Percentiles rank a stretch among this genome's conserved stretches.
Conservation (phyloP, 53 echinoderm and acorn worm species). For the Holothuria scabra region DNA sequence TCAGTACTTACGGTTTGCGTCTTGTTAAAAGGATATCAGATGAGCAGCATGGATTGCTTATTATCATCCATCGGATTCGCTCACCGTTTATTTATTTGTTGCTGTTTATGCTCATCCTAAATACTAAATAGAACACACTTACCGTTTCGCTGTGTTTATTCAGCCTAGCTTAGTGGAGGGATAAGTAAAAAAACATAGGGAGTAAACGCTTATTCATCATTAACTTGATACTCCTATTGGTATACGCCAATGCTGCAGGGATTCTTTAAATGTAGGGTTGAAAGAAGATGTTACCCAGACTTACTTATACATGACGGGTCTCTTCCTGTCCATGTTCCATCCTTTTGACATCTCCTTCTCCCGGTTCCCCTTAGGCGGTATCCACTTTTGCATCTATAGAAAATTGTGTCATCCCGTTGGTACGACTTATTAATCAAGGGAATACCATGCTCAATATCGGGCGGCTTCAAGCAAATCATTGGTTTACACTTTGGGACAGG, state of each 20-base stretch:
- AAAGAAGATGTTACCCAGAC: neutral
- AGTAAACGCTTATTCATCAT: neutral
- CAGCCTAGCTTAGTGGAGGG: too few relatives aligned
- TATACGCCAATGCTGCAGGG: too few relatives aligned
- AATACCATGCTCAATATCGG: constrained; percentile 43
- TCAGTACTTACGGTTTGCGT: too few relatives aligned
- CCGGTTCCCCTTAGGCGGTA: constrained; percentile 67
- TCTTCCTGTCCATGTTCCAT: constrained; percentile 64
- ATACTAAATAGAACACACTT: too few relatives aligned
- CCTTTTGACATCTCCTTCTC: constrained; percentile 58
- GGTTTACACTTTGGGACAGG: constrained; percentile 58
- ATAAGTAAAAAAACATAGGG: neutral
- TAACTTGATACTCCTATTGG: too few relatives aligned
- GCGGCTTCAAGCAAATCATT: constrained; percentile 57
- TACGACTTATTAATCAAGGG: constrained; percentile 54
- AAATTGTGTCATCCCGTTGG: constrained; percentile 53
- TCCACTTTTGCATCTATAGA: constrained; percentile 76
- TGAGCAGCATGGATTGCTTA: too few relatives aligned
- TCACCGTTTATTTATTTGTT: too few relatives aligned
- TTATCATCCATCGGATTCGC: too few relatives aligned
- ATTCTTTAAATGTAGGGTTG: too few relatives aligned
- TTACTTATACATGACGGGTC: constrained; percentile 28
- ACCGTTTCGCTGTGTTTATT: too few relatives aligned
- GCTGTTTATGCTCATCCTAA: too few relatives aligned
- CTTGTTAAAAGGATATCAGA: too few relatives aligned